Conservation (phyloP, 2,113 vertebrate genomes). For the Melanostigma gelatinosum region DNA sequence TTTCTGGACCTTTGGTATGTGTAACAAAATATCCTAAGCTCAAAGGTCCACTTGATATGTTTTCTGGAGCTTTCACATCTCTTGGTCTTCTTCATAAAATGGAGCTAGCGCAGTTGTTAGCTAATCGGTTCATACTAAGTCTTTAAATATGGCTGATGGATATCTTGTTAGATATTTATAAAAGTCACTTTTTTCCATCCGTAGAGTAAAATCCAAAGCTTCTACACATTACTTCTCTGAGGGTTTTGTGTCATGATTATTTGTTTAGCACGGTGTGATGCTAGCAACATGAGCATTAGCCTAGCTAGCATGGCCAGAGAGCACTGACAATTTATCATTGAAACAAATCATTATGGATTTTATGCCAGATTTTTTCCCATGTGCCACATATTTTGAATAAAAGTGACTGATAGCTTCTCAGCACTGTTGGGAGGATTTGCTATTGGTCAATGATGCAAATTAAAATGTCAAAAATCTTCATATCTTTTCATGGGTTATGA, state of each 20-base stretch:
- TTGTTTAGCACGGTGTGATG: too few species aligned
- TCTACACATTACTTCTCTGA: not conserved
- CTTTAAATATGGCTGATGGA: not conserved
- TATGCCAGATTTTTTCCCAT: not conserved
- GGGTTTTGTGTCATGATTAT: not conserved
- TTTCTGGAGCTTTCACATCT: not conserved
- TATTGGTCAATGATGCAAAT: not conserved
- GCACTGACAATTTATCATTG: not conserved
- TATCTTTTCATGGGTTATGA: slow-evolving; percentile 26
- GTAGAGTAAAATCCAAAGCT: not conserved
- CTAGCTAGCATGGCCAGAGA: not conserved
- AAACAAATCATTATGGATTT: not conserved
- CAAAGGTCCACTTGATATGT: not conserved
- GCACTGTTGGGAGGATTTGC: not conserved
- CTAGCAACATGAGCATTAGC: not conserved
- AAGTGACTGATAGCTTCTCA: not conserved
- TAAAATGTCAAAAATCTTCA: not conserved
- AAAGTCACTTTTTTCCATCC: not conserved
- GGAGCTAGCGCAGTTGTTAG: not conserved
- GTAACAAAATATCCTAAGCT: not conserved
- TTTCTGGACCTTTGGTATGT: not conserved
- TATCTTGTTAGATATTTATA: too few species aligned
- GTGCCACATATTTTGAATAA: not conserved
- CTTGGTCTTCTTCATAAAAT: not conserved
- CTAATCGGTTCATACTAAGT: not conserved